These are phyloP conservation scores for Isoperla grammatica DNA, from an alignment of 2,888 invertebrate genomes.

Conservation along the genomic window DNA sequence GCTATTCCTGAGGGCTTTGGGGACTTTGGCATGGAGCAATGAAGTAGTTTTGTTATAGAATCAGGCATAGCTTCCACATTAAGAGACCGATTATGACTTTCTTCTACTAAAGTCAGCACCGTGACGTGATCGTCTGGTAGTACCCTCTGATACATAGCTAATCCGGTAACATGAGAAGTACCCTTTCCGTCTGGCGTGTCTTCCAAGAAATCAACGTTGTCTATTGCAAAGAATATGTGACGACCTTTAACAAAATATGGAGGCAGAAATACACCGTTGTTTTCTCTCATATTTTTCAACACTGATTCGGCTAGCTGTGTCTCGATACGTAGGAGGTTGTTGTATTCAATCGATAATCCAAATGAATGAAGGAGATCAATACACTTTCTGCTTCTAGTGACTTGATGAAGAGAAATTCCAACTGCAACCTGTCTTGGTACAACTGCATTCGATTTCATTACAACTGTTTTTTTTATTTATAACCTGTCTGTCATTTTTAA, in stretches of 20 bases:
- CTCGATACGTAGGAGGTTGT: slow-evolving; percentile 9
- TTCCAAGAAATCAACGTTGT: slow-evolving; percentile 24
- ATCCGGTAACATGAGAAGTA: slow-evolving; percentile 23
- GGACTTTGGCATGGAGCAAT: slow-evolving; percentile 9
- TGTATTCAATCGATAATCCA: slow-evolving; percentile 17
- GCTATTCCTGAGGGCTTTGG: neutral
- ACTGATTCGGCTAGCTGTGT: slow-evolving; percentile 15
- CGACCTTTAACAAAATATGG: slow-evolving; percentile 18
- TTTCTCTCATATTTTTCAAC: slow-evolving; percentile 10
- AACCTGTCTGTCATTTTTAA: too few relatives aligned
- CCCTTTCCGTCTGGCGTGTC: slow-evolving; percentile 23
- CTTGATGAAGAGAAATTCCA: slow-evolving; percentile 10
- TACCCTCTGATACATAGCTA: slow-evolving; percentile 20
- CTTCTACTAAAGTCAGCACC: neutral
- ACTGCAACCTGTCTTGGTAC: slow-evolving; percentile 17
- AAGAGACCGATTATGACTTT: slow-evolving; percentile 5
- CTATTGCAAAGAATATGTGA: slow-evolving; percentile 23
- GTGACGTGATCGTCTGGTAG: slow-evolving; percentile 6
- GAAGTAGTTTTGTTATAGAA: slow-evolving; percentile 1
- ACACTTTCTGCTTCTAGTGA: slow-evolving; percentile 11
- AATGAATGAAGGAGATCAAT: slow-evolving; percentile 15
- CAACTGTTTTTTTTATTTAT: too few relatives aligned
- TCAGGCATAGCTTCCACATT: slow-evolving; percentile 4
- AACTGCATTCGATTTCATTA: neutral
- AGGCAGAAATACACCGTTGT: slow-evolving; percentile 19